These are phyloP conservation scores for Sturmia bella DNA, from an alignment of 2,888 invertebrate species.

Conservation along the genomic window DNA sequence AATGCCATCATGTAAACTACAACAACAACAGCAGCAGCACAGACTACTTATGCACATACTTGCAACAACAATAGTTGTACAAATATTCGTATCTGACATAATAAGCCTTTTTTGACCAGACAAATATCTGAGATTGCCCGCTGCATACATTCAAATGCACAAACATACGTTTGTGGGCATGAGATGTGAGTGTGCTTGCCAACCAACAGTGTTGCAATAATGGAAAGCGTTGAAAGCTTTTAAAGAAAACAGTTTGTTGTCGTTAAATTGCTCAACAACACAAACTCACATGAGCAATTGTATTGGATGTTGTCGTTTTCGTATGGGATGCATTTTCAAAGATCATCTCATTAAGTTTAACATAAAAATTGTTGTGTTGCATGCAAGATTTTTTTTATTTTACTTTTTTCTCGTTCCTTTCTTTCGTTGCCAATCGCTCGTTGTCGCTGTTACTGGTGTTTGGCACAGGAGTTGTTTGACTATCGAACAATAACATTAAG, in stretches of 20 bases:
- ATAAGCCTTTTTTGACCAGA: constrained; percentile 62
- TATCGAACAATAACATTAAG: constrained; percentile 36
- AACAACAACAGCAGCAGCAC: constrained; percentile 15
- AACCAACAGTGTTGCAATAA: constrained; percentile 39
- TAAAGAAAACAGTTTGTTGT: constrained; percentile 63
- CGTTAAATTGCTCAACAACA: constrained; percentile 39
- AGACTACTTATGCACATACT: constrained; percentile 10
- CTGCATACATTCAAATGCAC: constrained; percentile 6
- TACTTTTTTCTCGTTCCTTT: background rate
- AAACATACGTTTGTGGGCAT: background rate
- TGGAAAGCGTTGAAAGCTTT: constrained; percentile 67
- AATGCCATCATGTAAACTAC: constrained; percentile 56
- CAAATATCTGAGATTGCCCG: constrained; percentile 67
- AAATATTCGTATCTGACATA: constrained; percentile 65
- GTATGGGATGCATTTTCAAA: constrained; percentile 64
- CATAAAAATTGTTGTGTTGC: constrained; percentile 70
- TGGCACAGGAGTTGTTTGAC: constrained; percentile 31
- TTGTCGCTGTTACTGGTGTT: constrained; percentile 9
- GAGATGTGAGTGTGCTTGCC: constrained; percentile 11
- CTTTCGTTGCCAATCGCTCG: constrained; percentile 27
- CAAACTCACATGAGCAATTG: constrained; percentile 34
- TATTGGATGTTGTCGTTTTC: constrained; percentile 58
- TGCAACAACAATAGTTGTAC: constrained; percentile 41
- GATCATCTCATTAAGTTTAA: constrained; percentile 71
- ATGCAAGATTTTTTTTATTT: constrained; percentile 58